A percentile compares a stretch with the other conserved stretches of the same genome.
phyloP scores from a whole-genome alignment of 2,888 invertebrate species.

The Selenia dentaria region DNA sequence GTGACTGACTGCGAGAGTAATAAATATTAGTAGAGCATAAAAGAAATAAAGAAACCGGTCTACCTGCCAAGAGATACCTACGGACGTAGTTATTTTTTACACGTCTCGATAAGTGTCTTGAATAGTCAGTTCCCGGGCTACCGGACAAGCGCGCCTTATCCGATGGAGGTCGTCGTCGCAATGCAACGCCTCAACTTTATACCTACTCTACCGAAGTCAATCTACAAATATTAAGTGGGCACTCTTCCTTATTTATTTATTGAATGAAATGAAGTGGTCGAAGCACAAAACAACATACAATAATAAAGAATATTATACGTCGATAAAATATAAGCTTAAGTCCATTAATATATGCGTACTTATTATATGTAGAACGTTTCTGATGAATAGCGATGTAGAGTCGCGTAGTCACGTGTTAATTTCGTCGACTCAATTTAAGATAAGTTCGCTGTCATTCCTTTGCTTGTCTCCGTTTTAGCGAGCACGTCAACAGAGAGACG shows the following conservation, averaged over 20 bases:
- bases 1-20: slow-evolving; percentile 30
- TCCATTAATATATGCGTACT: too few species aligned
- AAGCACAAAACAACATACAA: too few species aligned
- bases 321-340: too few species aligned
- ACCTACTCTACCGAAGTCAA: slow-evolving; percentile 1
- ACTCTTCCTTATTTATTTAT: too few species aligned
- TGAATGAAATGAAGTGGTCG: too few species aligned
- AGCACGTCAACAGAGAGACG: background rate
- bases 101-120: slow-evolving; percentile 50
- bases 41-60: slow-evolving; percentile 43
- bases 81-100: slow-evolving; percentile 54
- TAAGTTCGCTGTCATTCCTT: slow-evolving; percentile 2
- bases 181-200: slow-evolving; percentile 28
- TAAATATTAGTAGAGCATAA: slow-evolving; percentile 38
- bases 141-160: slow-evolving; percentile 68
- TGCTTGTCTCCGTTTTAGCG: slow-evolving; percentile 8
- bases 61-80: slow-evolving; percentile 33
- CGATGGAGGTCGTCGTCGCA: slow-evolving; percentile 56
- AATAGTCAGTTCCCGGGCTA: slow-evolving; percentile 53
- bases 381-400: slow-evolving; percentile 3
- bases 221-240: too few species aligned
- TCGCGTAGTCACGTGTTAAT: slow-evolving; percentile 4
- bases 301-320: too few species aligned
- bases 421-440: slow-evolving; percentile 11
- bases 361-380: slow-evolving; percentile 9